Evolutionary conservation across 1,140 invertebrate species (phyloP).

Genomic region (Psilanteris sp.): DNA sequence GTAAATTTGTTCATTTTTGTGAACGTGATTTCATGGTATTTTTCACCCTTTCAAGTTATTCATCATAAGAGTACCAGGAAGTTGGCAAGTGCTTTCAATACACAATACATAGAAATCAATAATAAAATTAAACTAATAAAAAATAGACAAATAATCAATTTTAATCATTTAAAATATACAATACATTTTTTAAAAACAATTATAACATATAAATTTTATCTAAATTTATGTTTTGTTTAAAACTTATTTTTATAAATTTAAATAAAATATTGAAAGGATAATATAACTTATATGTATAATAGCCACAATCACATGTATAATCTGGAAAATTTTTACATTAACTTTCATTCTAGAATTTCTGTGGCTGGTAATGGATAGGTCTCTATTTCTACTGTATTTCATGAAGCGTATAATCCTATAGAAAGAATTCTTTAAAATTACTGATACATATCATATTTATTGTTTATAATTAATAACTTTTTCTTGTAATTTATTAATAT

Average conservation of each 20-base stretch:
- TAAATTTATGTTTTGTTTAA: no score
- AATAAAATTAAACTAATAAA: conserved; percentile 7
- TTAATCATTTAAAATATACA: no score
- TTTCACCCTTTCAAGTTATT: conserved; percentile 19
- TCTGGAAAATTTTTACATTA: conserved; percentile 49
- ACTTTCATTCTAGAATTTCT: conserved; percentile 71
- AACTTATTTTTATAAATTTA: no score
- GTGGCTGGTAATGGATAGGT: conserved; percentile 72
- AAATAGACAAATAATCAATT: no score
- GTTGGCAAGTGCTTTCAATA: conserved; percentile 49
- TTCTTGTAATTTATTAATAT: no score
- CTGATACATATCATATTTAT: conserved; percentile 43
- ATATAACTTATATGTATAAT: conserved; percentile 30
- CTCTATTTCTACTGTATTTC: conserved; percentile 45
- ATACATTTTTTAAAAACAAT: no score
- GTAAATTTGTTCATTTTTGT: conserved; percentile 5
- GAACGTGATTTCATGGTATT: conserved; percentile 45
- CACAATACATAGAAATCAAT: no score
- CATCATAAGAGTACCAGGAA: conserved; percentile 43
- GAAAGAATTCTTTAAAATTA: conserved; percentile 54
- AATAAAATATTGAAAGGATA: no score
- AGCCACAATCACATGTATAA: conserved; percentile 25
- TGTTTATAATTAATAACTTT: conserved; percentile 13
- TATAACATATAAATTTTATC: no score
- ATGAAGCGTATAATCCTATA: conserved; percentile 54